These are phyloP conservation scores for Falco cherrug DNA, from an alignment of 2,797 vertebrate genomes.

Conservation along the genomic window DNA sequence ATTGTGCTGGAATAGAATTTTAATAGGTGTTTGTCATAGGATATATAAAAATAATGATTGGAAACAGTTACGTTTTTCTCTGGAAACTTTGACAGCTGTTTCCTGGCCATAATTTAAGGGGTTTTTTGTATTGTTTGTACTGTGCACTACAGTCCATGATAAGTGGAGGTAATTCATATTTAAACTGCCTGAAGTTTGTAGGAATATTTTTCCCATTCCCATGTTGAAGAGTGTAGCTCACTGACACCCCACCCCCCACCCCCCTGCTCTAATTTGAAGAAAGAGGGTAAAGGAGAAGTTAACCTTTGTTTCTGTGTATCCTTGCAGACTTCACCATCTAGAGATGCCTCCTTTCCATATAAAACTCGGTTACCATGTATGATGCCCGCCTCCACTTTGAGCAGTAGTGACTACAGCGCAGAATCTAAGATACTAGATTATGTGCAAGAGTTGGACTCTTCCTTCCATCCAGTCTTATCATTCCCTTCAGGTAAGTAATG, in stretches of 20 bases:
- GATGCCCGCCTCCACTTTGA: constrained; percentile 60
- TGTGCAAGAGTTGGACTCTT: constrained; percentile 74
- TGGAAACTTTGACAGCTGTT: neutral
- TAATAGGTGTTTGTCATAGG: neutral
- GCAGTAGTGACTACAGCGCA: constrained; percentile 47
- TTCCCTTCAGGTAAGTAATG: constrained; percentile 80
- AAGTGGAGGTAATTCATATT: neutral
- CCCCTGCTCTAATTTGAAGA: neutral
- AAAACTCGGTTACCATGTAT: constrained; percentile 67
- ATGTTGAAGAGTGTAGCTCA: neutral
- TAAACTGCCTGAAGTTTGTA: neutral
- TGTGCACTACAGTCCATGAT: neutral
- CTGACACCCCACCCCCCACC: neutral
- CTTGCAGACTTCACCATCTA: constrained; percentile 74
- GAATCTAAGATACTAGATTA: constrained; percentile 65
- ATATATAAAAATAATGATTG: neutral
- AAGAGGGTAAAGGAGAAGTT: neutral
- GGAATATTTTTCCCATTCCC: neutral
- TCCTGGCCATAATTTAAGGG: neutral
- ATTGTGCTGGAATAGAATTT: neutral
- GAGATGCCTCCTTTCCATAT: constrained; percentile 62
- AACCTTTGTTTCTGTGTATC: constrained; percentile 14
- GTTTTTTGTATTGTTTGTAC: neutral
- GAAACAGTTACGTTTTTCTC: neutral
- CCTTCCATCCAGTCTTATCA: constrained; percentile 76